A percentile compares a stretch with the other conserved stretches of the same genome.
Evolutionary conservation across 2,113 vertebrate genomes (phyloP).

Genomic region (Pao palembangensis): DNA sequence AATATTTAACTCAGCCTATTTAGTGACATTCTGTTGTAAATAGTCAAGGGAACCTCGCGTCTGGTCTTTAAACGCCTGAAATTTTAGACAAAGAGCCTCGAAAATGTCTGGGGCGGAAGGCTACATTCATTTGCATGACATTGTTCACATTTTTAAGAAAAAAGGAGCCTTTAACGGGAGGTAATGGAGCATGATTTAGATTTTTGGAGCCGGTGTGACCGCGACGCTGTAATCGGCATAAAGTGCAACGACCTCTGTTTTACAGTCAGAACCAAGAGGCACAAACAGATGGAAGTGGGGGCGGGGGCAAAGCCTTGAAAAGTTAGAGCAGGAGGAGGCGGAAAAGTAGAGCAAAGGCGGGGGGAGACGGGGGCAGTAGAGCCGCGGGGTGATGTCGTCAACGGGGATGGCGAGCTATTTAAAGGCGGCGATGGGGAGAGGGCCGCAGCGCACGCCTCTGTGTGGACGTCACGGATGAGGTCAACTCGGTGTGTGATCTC

Average conservation of each 20-base stretch:
- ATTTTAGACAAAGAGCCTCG: slow-evolving; percentile 8
- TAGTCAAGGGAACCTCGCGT: slow-evolving; percentile 19
- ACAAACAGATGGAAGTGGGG: slow-evolving; percentile 10
- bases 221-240: slow-evolving; percentile 7
- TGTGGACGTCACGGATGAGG: slow-evolving; percentile 62
- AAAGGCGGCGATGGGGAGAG: slow-evolving; percentile 48
- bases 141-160: slow-evolving; percentile 21
- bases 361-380: slow-evolving; percentile 11
- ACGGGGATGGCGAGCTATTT: slow-evolving; percentile 65
- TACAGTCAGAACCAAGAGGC: slow-evolving; percentile 31
- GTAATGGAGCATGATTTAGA: slow-evolving; percentile 14
- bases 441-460: slow-evolving; percentile 36
- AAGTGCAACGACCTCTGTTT: slow-evolving; percentile 47
- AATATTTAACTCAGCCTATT: slow-evolving; percentile 59
- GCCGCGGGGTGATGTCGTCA: slow-evolving; percentile 51
- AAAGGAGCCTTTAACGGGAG: slow-evolving; percentile 12
- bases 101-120: not conserved
- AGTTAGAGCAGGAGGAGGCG: slow-evolving; percentile 7
- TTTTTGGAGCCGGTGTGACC: not conserved
- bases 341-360: slow-evolving; percentile 1
- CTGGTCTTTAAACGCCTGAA: slow-evolving; percentile 15
- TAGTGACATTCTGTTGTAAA: slow-evolving; percentile 29
- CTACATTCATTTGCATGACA: slow-evolving; percentile 21
- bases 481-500: slow-evolving; percentile 48
- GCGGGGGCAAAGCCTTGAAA: slow-evolving; percentile 15